These are phyloP conservation scores for Eurystomus glaucurus DNA, from an alignment of 2,797 vertebrate genomes.

Conservation along the genomic window DNA sequence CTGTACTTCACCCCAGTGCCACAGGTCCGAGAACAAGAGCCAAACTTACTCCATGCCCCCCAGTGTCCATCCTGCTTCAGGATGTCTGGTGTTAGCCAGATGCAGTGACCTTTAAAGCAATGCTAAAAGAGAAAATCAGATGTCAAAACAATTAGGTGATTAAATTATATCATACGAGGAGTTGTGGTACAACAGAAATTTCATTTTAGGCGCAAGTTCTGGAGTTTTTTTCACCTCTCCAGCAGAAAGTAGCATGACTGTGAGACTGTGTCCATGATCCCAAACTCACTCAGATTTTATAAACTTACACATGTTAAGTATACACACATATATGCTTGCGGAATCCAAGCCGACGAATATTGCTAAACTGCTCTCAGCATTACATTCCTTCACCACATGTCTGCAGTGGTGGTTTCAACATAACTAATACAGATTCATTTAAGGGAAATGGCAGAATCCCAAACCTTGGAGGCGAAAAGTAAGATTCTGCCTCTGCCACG, in stretches of 20 bases:
- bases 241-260: background rate
- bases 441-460: background rate
- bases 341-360: background rate
- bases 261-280: background rate
- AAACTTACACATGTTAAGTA: accelerated
- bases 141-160: background rate
- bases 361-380: background rate
- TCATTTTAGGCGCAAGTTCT: background rate
- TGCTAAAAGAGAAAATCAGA: slow-evolving; percentile 85
- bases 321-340: accelerated
- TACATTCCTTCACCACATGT: background rate
- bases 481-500: background rate
- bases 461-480: background rate
- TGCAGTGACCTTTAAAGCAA: slow-evolving; percentile 98
- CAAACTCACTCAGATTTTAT: background rate
- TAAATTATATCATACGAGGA: background rate
- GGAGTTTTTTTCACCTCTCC: background rate
- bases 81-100: slow-evolving; percentile 96
- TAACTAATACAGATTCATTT: background rate
- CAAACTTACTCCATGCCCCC: slow-evolving; percentile 96
- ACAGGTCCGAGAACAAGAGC: slow-evolving; percentile 93
- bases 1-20: slow-evolving; percentile 94
- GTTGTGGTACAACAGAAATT: background rate
- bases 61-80: slow-evolving; percentile 96
- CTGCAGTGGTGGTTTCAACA: background rate